phyloP scores from a whole-genome alignment of 2,888 invertebrate species.

The Nomada lathburiana region DNA sequence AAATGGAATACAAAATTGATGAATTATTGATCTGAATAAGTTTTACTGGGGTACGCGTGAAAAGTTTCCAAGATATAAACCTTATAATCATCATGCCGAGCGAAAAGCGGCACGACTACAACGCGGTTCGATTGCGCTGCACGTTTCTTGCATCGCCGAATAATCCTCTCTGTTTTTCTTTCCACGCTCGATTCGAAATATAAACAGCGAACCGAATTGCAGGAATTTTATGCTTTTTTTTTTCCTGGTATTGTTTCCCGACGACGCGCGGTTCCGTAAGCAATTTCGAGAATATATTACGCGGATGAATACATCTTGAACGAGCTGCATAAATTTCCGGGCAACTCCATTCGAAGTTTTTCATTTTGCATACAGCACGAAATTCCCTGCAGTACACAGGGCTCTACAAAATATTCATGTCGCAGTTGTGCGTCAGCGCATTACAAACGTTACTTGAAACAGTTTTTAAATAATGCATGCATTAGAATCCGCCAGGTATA shows the following conservation, averaged over 20 bases:
- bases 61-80: slow-evolving; percentile 16
- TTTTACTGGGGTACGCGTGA: slow-evolving; percentile 17
- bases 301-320: slow-evolving; percentile 13
- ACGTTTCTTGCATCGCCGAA: neutral
- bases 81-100: slow-evolving; percentile 21
- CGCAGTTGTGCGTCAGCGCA: neutral
- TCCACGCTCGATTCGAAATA: neutral
- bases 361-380: slow-evolving; percentile 11
- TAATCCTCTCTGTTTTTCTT: neutral
- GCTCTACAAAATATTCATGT: slow-evolving; percentile 17
- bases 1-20: slow-evolving; percentile 45
- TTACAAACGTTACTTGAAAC: slow-evolving; percentile 17
- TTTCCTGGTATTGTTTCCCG: neutral
- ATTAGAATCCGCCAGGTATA: slow-evolving; percentile 24
- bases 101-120: neutral
- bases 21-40: slow-evolving; percentile 37
- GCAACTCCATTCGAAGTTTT: slow-evolving; percentile 1
- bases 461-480: slow-evolving; percentile 37
- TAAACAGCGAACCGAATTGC: neutral
- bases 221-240: neutral
- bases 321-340: slow-evolving; percentile 8
- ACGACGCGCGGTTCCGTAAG: neutral
- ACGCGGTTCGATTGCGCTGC: neutral
- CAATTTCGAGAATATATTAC: slow-evolving; percentile 10
- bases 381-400: neutral